phyloP scores from a whole-genome alignment of 2,888 invertebrate genomes.

The Pollenia labialis region DNA sequence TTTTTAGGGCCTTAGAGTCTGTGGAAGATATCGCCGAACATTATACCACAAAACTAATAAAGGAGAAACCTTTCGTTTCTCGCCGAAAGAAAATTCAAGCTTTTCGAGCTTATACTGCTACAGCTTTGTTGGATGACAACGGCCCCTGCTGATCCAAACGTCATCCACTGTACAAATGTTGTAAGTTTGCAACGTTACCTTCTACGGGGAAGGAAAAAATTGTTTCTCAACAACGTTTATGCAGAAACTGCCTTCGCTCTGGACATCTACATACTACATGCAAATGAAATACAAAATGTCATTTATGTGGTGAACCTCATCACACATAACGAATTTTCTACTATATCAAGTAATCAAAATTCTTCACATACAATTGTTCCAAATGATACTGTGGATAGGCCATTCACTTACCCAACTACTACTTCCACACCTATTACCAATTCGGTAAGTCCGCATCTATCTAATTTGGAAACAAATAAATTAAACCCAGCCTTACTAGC shows the following conservation, averaged over 20 bases:
- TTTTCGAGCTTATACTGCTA: conserved; percentile 20
- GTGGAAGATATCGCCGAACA: no score
- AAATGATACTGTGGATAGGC: neutral
- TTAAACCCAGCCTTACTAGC: no score
- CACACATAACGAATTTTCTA: conserved; percentile 37
- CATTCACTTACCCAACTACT: no score
- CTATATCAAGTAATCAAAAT: neutral
- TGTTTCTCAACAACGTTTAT: conserved; percentile 52
- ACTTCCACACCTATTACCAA: no score
- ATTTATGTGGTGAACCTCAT: conserved; percentile 37
- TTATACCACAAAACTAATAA: no score
- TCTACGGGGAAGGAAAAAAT: conserved; percentile 48
- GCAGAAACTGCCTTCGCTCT: conserved; percentile 52
- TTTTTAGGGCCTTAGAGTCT: neutral
- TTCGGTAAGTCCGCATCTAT: no score
- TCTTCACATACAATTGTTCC: no score
- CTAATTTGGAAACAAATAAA: no score
- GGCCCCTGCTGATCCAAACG: conserved; percentile 47
- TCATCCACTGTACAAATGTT: conserved; percentile 62
- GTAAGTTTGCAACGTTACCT: conserved; percentile 49
- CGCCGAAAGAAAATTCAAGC: conserved; percentile 4
- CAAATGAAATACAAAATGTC: conserved; percentile 13
- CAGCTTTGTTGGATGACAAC: neutral
- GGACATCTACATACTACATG: conserved; percentile 54
- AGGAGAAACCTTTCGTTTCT: neutral